These are phyloP conservation scores for Crossocerus cetratus DNA, from an alignment of 2,888 invertebrate species.

Conservation along the genomic window DNA sequence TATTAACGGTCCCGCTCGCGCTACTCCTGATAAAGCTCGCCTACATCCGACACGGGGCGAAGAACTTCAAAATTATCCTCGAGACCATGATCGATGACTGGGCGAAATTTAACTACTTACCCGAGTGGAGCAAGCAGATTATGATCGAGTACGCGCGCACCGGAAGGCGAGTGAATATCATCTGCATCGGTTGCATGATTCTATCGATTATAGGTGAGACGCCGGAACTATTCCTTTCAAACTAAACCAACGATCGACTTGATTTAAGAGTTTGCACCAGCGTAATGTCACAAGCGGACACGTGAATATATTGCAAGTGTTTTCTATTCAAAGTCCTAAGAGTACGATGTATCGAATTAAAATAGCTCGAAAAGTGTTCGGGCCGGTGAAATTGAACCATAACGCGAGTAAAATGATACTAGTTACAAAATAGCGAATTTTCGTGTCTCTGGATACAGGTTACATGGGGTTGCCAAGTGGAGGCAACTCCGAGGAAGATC, in stretches of 20 bases:
- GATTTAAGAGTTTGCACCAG: too few relatives aligned
- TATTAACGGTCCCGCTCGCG: slow-evolving; percentile 1
- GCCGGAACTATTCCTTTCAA: too few relatives aligned
- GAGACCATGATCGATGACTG: slow-evolving; percentile 20
- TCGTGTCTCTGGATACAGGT: slow-evolving; percentile 4
- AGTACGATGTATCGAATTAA: too few relatives aligned
- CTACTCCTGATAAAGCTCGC: background rate
- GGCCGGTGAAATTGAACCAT: too few relatives aligned
- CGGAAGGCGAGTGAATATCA: slow-evolving; percentile 12
- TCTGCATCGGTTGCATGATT: slow-evolving; percentile 6
- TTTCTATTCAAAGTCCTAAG: too few relatives aligned
- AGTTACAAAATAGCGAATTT: background rate
- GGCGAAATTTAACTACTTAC: slow-evolving; percentile 8
- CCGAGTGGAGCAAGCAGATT: slow-evolving; percentile 11
- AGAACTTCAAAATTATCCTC: slow-evolving; percentile 12
- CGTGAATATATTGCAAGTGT: too few relatives aligned
- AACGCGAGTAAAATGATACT: background rate
- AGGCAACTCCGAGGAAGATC: background rate
- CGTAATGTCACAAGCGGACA: too few relatives aligned
- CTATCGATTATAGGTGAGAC: slow-evolving; percentile 13
- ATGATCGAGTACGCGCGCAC: slow-evolving; percentile 11
- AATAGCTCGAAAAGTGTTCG: too few relatives aligned
- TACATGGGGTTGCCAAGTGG: slow-evolving; percentile 7
- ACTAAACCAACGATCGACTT: too few relatives aligned
- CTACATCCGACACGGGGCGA: slow-evolving; percentile 10